Conservation (phyloP, 2,888 invertebrate species). For the Platycnemis pennipes region DNA sequence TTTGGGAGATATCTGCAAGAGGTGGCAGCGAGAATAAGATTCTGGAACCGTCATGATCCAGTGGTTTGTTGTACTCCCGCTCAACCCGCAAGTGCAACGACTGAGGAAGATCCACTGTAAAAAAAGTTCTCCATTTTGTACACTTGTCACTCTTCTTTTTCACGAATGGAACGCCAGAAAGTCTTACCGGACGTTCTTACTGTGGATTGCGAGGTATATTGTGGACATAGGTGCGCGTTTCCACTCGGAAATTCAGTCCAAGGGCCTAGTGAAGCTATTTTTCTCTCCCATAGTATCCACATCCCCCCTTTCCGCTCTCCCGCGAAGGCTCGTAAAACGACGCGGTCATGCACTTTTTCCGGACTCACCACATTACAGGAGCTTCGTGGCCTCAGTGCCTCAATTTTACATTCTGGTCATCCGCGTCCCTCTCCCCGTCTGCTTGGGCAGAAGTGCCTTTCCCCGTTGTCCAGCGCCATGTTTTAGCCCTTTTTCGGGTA, state of each 20-base stretch:
- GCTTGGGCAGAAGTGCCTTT: neutral
- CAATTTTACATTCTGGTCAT: neutral
- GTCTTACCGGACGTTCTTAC: no score
- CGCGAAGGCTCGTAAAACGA: neutral
- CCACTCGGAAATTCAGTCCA: neutral
- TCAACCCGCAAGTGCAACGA: no score
- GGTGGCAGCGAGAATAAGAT: no score
- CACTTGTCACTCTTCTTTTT: no score
- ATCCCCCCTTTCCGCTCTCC: neutral
- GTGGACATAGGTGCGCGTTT: neutral
- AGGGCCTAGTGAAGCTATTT: neutral
- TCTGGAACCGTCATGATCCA: no score
- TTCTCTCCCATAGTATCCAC: neutral
- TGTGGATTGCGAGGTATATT: neutral
- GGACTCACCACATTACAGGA: neutral
- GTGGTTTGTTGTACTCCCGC: no score
- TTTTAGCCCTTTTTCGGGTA: neutral
- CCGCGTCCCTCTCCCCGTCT: neutral
- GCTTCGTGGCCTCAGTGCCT: neutral
- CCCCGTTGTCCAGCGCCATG: neutral
- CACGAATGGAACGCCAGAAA: no score
- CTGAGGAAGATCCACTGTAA: no score
- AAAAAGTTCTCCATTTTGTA: no score
- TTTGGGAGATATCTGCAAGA: no score
- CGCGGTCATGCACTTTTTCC: neutral